phyloP scores from a whole-genome alignment of 2,888 invertebrate species.

The Trypoxylon attenuatum region DNA sequence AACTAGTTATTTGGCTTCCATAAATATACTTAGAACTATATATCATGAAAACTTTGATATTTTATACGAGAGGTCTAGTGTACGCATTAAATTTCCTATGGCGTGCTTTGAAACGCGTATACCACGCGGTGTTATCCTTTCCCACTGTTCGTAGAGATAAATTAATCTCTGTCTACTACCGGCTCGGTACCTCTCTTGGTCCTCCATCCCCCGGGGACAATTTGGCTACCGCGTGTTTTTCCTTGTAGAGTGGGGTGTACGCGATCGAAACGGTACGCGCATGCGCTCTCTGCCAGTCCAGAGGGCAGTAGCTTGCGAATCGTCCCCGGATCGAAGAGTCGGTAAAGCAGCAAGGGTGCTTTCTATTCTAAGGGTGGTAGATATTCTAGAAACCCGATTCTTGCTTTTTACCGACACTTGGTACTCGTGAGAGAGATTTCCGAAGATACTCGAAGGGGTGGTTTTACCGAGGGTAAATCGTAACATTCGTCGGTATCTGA shows the following conservation, averaged over 20 bases:
- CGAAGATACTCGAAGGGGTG: too few species aligned
- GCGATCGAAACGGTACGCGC: conserved; percentile 68
- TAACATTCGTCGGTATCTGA: too few species aligned
- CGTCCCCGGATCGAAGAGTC: conserved; percentile 17
- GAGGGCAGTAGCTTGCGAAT: conserved; percentile 48
- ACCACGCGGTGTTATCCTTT: too few species aligned
- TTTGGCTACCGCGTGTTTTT: conserved; percentile 17
- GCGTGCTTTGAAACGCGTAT: too few species aligned
- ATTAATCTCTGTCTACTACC: neutral
- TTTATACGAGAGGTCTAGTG: too few species aligned
- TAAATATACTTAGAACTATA: too few species aligned
- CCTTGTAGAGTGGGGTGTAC: conserved; percentile 35
- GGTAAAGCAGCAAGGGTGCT: conserved; percentile 52
- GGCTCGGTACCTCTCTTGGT: neutral
- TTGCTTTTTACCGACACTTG: conserved; percentile 36
- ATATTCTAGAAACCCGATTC: neutral
- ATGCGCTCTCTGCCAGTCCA: conserved; percentile 63
- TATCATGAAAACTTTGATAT: too few species aligned
- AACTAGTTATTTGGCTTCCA: too few species aligned
- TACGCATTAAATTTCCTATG: too few species aligned
- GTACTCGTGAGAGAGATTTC: too few species aligned
- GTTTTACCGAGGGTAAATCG: too few species aligned
- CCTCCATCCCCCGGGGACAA: conserved; percentile 5
- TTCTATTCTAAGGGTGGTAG: conserved; percentile 21
- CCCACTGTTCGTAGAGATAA: neutral